These are phyloP conservation scores for Ennomos quercinarius DNA, from an alignment of 2,888 invertebrate genomes.

Conservation along the genomic window DNA sequence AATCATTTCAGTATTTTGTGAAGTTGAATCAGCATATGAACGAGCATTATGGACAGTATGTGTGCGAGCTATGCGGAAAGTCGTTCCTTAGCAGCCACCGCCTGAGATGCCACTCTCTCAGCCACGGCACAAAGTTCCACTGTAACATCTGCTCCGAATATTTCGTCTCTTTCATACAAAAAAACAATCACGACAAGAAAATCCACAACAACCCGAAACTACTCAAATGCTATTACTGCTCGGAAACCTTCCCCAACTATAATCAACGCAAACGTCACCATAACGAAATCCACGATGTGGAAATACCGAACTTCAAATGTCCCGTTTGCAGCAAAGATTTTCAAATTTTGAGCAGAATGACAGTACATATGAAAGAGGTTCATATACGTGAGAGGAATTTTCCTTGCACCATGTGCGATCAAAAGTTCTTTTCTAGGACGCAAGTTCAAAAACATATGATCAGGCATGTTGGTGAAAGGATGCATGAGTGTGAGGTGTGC, in stretches of 20 bases:
- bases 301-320: constrained; percentile 60
- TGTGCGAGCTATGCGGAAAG: constrained; percentile 75
- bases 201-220: constrained; percentile 60
- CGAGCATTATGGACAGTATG: constrained; percentile 66
- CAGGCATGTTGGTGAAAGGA: constrained; percentile 77
- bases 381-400: constrained; percentile 77
- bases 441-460: constrained; percentile 82
- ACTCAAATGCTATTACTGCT: constrained; percentile 66
- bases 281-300: constrained; percentile 54
- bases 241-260: constrained; percentile 66
- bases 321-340: constrained; percentile 67
- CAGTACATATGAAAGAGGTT: constrained; percentile 70
- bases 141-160: constrained; percentile 62
- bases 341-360: constrained; percentile 67
- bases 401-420: constrained; percentile 76
- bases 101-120: constrained; percentile 62
- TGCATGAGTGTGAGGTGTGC: constrained; percentile 77
- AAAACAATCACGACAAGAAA: constrained; percentile 59
- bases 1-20: constrained; percentile 69
- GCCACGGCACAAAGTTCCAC: constrained; percentile 63
- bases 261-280: constrained; percentile 64
- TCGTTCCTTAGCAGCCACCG: constrained; percentile 70
- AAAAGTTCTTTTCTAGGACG: constrained; percentile 79
- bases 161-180: constrained; percentile 64
- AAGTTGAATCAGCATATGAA: constrained; percentile 80